Conservation (phyloP, 2,113 vertebrate genomes). For the Dascyllus trimaculatus region DNA sequence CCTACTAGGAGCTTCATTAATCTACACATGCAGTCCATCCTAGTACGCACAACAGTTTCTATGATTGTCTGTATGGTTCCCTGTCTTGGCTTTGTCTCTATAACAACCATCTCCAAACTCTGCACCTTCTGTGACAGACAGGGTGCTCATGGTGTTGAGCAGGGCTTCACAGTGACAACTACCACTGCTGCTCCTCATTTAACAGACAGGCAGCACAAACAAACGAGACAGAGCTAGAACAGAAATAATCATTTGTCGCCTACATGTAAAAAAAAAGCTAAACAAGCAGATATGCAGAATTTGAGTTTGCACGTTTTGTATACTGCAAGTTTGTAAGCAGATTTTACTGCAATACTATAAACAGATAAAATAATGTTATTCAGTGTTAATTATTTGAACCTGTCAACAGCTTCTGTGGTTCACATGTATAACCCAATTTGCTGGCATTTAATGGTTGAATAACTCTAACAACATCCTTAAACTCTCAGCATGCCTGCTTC, state of each 20-base stretch:
- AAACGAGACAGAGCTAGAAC: neutral
- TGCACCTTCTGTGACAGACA: slow-evolving; percentile 8
- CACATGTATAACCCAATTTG: too few relatives aligned
- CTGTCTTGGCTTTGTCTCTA: slow-evolving; percentile 18
- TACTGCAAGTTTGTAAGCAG: too few relatives aligned
- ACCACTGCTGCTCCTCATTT: neutral
- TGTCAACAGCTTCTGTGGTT: too few relatives aligned
- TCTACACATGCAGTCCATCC: neutral
- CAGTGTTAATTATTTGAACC: too few relatives aligned
- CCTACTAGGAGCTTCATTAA: neutral
- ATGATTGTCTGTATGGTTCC: neutral
- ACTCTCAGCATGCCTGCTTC: neutral
- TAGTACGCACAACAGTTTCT: neutral
- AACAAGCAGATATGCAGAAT: too few relatives aligned
- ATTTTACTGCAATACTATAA: too few relatives aligned
- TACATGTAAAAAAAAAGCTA: too few relatives aligned
- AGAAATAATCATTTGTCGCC: neutral
- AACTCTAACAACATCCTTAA: neutral
- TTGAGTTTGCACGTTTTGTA: too few relatives aligned
- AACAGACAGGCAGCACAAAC: neutral
- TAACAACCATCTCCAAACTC: slow-evolving; percentile 30
- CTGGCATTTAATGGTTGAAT: too few relatives aligned
- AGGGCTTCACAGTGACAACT: neutral
- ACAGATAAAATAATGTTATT: too few relatives aligned
- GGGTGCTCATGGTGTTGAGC: slow-evolving; percentile 1